Base-by-base conservation (phyloP, 1,140 invertebrate genomes). In the Bombus waltoni region DNA sequence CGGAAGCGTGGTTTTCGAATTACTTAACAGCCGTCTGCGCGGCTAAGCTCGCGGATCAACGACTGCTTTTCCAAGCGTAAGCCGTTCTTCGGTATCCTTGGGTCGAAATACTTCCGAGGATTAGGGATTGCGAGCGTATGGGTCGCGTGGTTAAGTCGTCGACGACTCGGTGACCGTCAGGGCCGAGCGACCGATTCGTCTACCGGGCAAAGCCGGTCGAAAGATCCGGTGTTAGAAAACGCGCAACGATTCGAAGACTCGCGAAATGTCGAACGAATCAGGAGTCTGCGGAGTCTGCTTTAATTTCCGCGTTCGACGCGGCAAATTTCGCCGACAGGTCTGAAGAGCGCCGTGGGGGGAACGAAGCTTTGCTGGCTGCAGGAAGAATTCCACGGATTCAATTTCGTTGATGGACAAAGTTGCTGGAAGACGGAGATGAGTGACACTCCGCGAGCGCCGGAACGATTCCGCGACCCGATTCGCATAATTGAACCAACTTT, bases 331-430 rank as follows among this genome's bases (percentile, higher is more conserved):
- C 8, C 65, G 79, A 40, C 44, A 44, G 18, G 42, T 66, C 4
- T 28, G 5, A 57, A 35, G 25, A 32, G 42, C 22, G 32, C 8
- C 40, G 44, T 10, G 42, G 53, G 4, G 53, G 22, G 8, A 18
- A 59, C 62, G 35, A n/a, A 70, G 62, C 57, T 83, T 68, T 8
- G 42, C 76, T 47, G 72, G 25, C 25, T 28, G 35, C 65, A 3
- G 47, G 35, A 47, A 78, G 42, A 42, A 66, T 42, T 77, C 62
- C n/a, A 28, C 38, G 44, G 82, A 83, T 83, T 83, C 82, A 83
- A 83, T 83, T 78, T 78, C 74, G 65, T 78, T 78, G 82, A 83
- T 83, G 82, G 82, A 78, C 82, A 83, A 83, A 83, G 82, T 83
- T 83, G 47, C 82, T 32, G 13, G 44, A 38, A 57, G 57, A 47